Conservation (phyloP, 2,888 invertebrate genomes). For the Axea sp. region DNA sequence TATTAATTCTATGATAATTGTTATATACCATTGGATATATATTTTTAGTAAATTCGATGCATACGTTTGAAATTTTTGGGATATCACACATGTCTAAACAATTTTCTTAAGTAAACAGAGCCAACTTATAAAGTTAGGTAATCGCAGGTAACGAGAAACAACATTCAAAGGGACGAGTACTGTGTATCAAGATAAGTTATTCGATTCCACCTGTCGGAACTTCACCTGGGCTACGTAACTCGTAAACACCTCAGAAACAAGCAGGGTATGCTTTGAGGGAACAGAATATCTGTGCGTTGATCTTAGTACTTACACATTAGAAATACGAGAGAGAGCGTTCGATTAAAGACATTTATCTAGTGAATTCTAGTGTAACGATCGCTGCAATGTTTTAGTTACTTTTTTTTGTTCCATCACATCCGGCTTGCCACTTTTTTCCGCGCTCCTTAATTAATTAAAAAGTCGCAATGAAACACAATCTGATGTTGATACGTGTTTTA, state of each 20-base stretch:
- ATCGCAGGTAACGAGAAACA: slow-evolving; percentile 51
- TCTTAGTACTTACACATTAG: slow-evolving; percentile 31
- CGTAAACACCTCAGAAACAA: slow-evolving; percentile 59
- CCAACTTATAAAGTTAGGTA: slow-evolving; percentile 46
- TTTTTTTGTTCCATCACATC: slow-evolving; percentile 23
- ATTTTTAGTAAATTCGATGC: slow-evolving; percentile 1
- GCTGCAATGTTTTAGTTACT: slow-evolving; percentile 22
- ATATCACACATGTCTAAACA: slow-evolving; percentile 51
- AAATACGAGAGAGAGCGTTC: slow-evolving; percentile 34
- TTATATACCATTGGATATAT: too few relatives aligned
- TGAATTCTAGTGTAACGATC: slow-evolving; percentile 39
- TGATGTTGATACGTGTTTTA: too few relatives aligned
- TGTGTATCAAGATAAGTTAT: slow-evolving; percentile 59
- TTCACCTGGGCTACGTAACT: slow-evolving; percentile 59
- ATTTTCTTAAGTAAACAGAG: slow-evolving; percentile 40
- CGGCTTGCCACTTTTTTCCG: slow-evolving; percentile 33
- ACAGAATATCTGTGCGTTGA: slow-evolving; percentile 23
- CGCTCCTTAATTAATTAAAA: slow-evolving; percentile 46
- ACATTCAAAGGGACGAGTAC: slow-evolving; percentile 51
- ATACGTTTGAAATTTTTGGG: slow-evolving; percentile 7
- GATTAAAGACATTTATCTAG: slow-evolving; percentile 40
- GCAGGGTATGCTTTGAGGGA: slow-evolving; percentile 46
- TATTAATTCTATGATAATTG: background rate
- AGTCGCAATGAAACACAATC: slow-evolving; percentile 34
- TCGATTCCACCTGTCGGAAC: slow-evolving; percentile 65